Base-by-base conservation (phyloP, 1,140 invertebrate genomes). In the fruit fly (Drosophila melanogaster) region DNA sequence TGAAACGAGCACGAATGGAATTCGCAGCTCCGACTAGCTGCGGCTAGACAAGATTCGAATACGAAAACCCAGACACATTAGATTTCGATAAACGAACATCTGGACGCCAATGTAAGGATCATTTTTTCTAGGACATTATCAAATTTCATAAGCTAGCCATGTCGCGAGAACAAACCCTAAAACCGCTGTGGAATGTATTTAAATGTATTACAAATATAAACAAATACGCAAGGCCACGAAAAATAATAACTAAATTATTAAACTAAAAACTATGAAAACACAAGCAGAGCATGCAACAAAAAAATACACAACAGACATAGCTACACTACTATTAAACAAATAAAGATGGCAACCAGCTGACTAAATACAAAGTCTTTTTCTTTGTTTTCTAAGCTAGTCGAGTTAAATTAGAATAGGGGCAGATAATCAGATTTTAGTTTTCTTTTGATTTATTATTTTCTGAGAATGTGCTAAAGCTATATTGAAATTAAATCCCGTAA, bases 321-420 rank as follows among this genome's bases (percentile, higher is more conserved):
- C 79, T 62, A 89, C 81, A 89, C 84, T 89, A 86, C 79, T 79
- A 87, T 69, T 78, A 76, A 87, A 76, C 81, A 86, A 86, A 84
- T 84, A 85, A 81, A 86, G 56, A 83, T 66, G 44, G 54, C 60
- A 77, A 78, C 65, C 62, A 85, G 77, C 77, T 83, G 59, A 79
- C 57, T 62, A 65, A 38, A 35, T 55, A 6, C 24, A 44, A 12
- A 59, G 71, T 33, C 7, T 26, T 53, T 55, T 37, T 72, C 19
- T 17, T 38, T 26, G 19, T 22, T 22, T 22, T 22, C 2, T 22
- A 22, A 22, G 19, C 19, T 22, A 22, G 19, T 22, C 19, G 2
- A 22, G 3, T 22, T 22, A 22, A 22, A 22, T 22, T 26, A 0
- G n/a, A n/a, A 5, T 26, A 26, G 24, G 24, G 6, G 24, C 24